Evolutionary conservation across 2,113 vertebrate genomes (phyloP).

Genomic region (Thalassarche chlororhynchos): DNA sequence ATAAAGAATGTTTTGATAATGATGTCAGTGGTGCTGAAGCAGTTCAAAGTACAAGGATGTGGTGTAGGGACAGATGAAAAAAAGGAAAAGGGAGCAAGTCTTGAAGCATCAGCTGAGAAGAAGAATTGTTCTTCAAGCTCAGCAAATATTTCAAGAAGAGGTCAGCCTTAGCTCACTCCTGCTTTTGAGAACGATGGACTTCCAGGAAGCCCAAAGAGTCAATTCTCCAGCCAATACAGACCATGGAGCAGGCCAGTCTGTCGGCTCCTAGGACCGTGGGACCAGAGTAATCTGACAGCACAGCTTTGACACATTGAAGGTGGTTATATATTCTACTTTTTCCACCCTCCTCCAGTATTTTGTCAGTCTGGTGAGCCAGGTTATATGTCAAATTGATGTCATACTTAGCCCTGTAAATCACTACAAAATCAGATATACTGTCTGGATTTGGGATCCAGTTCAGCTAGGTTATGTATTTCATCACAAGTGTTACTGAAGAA

Average conservation of each 20-base stretch:
- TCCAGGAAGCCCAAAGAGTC: neutral
- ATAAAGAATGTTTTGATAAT: neutral
- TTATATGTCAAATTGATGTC: neutral
- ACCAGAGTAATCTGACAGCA: neutral
- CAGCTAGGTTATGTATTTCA: neutral
- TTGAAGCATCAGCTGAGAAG: neutral
- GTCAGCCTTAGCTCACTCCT: neutral
- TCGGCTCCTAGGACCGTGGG: rapidly evolving
- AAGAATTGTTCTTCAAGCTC: neutral
- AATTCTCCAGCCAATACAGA: neutral
- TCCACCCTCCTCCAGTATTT: neutral
- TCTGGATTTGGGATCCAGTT: neutral
- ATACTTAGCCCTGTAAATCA: neutral
- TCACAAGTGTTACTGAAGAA: neutral
- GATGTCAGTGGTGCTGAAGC: neutral
- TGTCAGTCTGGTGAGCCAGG: neutral
- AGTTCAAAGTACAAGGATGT: neutral
- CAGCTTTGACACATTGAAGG: neutral
- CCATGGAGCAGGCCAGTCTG: neutral
- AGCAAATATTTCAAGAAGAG: neutral
- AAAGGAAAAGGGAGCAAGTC: neutral
- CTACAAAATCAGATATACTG: neutral
- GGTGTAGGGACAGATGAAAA: neutral
- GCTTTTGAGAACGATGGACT: neutral
- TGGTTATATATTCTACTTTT: neutral